These are phyloP conservation scores for Anticlea derivata DNA, from an alignment of 2,888 invertebrate species.

Conservation along the genomic window DNA sequence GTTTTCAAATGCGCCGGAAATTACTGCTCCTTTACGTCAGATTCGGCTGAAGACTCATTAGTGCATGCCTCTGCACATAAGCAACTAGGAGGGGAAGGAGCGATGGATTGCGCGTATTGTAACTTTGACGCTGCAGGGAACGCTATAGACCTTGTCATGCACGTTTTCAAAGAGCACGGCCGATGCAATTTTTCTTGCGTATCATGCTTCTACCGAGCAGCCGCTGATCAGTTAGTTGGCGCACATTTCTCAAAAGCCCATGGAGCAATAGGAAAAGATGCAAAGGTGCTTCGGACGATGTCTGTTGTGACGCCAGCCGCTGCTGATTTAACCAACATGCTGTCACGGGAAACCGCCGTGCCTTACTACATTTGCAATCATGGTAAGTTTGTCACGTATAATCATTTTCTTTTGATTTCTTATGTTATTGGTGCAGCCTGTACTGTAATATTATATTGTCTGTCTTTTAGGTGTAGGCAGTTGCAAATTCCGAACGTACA, in stretches of 20 bases:
- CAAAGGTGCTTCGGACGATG: conserved; percentile 47
- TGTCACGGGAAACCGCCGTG: conserved; percentile 64
- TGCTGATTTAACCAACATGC: conserved; percentile 40
- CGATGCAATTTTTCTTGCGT: conserved; percentile 85
- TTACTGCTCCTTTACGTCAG: conserved; percentile 69
- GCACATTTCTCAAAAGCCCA: conserved; percentile 81
- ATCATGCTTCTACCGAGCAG: conserved; percentile 87
- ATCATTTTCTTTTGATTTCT: neutral
- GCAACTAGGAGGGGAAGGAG: conserved; percentile 62
- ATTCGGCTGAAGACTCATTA: conserved; percentile 62
- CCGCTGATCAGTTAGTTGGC: conserved; percentile 83
- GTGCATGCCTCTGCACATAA: conserved; percentile 68
- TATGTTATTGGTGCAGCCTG: neutral
- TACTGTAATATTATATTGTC: neutral
- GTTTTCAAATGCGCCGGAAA: conserved; percentile 73
- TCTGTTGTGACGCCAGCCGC: conserved; percentile 35
- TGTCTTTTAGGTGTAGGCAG: conserved; percentile 37
- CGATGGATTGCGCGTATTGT: conserved; percentile 85
- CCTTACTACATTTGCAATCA: conserved; percentile 59
- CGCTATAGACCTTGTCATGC: conserved; percentile 76
- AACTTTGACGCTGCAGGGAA: conserved; percentile 61
- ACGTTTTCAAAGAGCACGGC: conserved; percentile 85
- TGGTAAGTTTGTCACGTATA: conserved; percentile 41
- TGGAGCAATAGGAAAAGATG: conserved; percentile 33
- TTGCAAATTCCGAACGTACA: conserved; percentile 65